Base-by-base conservation (phyloP, 2,888 invertebrate species). In the Cotesia congregata region DNA sequence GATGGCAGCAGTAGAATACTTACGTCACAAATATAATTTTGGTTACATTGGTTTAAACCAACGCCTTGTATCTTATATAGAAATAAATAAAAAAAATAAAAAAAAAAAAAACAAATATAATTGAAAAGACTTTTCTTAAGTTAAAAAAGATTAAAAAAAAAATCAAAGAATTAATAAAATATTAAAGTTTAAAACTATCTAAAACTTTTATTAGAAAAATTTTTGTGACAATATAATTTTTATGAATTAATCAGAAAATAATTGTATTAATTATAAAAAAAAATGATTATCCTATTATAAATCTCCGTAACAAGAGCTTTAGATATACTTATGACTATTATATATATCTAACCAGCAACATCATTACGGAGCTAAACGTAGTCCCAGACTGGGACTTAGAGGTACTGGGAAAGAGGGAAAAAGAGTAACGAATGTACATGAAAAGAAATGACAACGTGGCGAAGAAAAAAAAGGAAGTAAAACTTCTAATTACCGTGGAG, bases 401-500 rank as follows among this genome's bases (percentile, higher is more conserved):
- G 80, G 80, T 80, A 80, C 82, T 76, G 80, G 81, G 78, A 78
- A 78, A 77, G 79, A 77, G 77, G 50, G 17, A 59, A 59, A n/a
- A 60, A 40, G 40, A 38, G 40, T 41, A 64, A 41, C 50, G 17
- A 40, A 50, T 38, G 73, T 61, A 64, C 17, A 64, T 38, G n/a
- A 40, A 50, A 60, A 67, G 17, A 65, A 67, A 41, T 70, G 75
- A 41, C 12, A 60, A 71, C 40, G 67, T 41, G 30, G 15, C n/a
- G 68, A 67, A 76, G 60, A 67, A 60, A n/a, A 12, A 69, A 77
- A 82, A 82, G 81, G 83, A 78, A 84, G 85, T 85, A 86, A 87
- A 86, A 86, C 86, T 87, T 87, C 86, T 86, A 87, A 87, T 87
- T 87, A 86, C 85, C 85, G 85, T 85, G 84, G 50, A 50, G 86